These are phyloP conservation scores for Elephas maximus DNA, from an alignment of 2,113 vertebrate species.

Conservation along the genomic window DNA sequence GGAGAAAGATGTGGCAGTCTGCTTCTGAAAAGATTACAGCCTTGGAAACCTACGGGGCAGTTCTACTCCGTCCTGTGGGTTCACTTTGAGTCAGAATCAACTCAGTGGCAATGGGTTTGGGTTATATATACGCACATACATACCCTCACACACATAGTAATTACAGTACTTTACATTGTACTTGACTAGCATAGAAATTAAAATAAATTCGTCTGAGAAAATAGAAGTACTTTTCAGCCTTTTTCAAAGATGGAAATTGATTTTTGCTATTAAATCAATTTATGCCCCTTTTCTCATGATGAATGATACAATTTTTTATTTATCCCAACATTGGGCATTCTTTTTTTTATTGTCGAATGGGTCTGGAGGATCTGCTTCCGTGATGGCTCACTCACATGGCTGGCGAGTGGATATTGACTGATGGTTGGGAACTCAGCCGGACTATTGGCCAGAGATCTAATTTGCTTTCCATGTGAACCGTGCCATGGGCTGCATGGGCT, in stretches of 20 bases:
- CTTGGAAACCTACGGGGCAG: no score
- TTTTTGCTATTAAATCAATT: conserved; percentile 4
- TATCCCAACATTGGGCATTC: background rate
- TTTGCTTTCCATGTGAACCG: background rate
- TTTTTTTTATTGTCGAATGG: background rate
- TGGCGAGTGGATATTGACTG: background rate
- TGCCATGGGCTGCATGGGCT: background rate
- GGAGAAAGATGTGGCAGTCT: no score
- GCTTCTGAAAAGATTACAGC: no score
- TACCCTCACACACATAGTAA: background rate
- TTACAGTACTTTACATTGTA: background rate
- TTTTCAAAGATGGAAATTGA: background rate
- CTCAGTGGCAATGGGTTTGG: no score
- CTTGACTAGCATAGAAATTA: background rate
- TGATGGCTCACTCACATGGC: fast-evolving
- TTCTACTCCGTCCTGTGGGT: no score
- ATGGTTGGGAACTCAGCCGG: background rate
- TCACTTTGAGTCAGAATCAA: no score
- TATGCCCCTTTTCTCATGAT: background rate
- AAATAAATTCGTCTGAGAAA: background rate
- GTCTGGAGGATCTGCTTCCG: background rate
- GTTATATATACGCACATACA: background rate
- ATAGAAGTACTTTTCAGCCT: background rate
- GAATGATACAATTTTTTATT: background rate
- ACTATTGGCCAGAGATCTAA: background rate